Evolutionary conservation across 2,113 vertebrate genomes (phyloP), one percentile per base, ranked within the genome.

Genomic region (Turdus rufiventris): DNA sequence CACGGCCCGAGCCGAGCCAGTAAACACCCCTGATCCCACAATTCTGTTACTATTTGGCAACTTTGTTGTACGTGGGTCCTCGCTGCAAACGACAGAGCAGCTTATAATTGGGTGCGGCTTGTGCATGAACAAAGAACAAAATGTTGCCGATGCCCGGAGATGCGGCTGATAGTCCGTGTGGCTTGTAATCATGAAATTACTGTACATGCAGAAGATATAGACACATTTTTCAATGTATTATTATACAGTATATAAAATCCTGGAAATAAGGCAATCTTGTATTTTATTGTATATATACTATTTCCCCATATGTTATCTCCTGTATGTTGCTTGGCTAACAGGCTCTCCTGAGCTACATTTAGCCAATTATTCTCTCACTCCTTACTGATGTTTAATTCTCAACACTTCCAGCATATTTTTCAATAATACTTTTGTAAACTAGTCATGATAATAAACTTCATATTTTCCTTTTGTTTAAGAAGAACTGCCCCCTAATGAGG

Each of bases 361-460:
- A 88, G 58, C 15, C 53, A 90, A 71, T 89, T 75, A 94, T 84
- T 94, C 62, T 57, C 51, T 61, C 53, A 61, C n/a, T 43, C 23
- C 10, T 96, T 96, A 82, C 72, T 87, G 47, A 53, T 72, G 50
- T 91, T 94, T 70, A 75, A 79, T 91, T 75, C 53, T 18, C 75
- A 85, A 23, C 40, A 54, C 28, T 91, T 92, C 28, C n/a, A 87
- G 72, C 82, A n/a, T 74, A 81, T 82, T 93, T 96, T 91, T 96
- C 85, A 94, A 94, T 90, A 91, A 92, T 93, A 85, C 28, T 62
- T 85, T 81, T 43, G 36, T 89, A 78, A 93, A 83, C 28, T 86
- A 91, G 57, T 80, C 9, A 62, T 63, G 40, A 42, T 70, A 94
- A 95, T 80, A 92, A 96, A 91, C 34, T 66, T 36, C 15, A 63